Base-by-base conservation (phyloP, 2,797 vertebrate genomes). In the Esox masquinongy region DNA sequence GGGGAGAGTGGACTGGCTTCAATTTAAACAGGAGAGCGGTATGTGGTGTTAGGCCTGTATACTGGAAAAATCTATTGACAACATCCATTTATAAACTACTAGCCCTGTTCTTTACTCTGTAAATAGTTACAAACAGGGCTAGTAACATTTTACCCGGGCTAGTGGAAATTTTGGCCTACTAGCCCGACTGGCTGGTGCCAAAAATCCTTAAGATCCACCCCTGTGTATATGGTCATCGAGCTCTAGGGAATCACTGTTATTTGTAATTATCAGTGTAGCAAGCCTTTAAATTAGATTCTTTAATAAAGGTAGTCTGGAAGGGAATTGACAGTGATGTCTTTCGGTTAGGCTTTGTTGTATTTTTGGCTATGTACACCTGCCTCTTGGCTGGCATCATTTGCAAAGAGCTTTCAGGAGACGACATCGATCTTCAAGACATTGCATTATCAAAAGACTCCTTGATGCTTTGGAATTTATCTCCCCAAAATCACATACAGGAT, bases 361-460 rank as follows among this genome's bases (percentile, higher is more conserved):
- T 92, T 92, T 89, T 88, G 90, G 90, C 86, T 91, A 85, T 92
- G 91, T 91, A 90, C 88, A 80, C n/a, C 82, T 76, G 84, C 86
- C 51, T 85, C 87, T 87, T 70, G 26, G 78, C 90, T 89, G 91
- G 91, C 91, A 87, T 79, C 81, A 72, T 69, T 0, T 75, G 12
- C 39, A 9, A 36, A 34, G 24, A 77, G 86, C 88, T 86, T 81
- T 86, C 88, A 87, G 76, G 77, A 83, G 83, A 74, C 50, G 1
- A 75, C 87, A 83, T 78, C 80, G 79, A 87, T 91, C 88, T 86
- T 70, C 22, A 5, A 86, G 84, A 88, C 87, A 76, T 83, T 77
- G 82, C 70, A 47, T 64, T 73, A 64, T 73, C 72, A 74, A 63
- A 66, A 29, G 72, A 15, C 34, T 36, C 22, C 72, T 74, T 29